Evolutionary conservation across 2,888 invertebrate genomes (phyloP), one percentile per base, ranked within the genome.

Genomic region (Apotomis turbidana): DNA sequence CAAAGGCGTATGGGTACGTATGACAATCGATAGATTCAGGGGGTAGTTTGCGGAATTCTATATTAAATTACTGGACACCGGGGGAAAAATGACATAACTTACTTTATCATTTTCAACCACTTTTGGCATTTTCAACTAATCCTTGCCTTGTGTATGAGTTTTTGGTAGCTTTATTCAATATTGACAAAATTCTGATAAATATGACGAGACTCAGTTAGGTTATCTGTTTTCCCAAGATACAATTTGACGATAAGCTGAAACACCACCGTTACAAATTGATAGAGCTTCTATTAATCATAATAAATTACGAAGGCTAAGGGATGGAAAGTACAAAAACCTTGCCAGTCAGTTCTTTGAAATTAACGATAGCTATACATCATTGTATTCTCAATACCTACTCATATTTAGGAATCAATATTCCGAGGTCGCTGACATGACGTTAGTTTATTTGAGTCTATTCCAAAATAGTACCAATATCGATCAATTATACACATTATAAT

Each of bases 321-420:
- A 10, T 63, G 8, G 3, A 63, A n/a, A 13, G 9, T 63, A n/a
- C 6, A 38, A 38, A 51, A 4, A 63, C n/a, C 38, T 63, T 63
- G 38, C 4, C 4, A 10, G 51, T 62, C 51, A 10, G 51, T 62
- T 62, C 49, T 36, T 51, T 51, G 3, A 62, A 62, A 62, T 49
- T 58, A 5, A 61, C 41, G 46, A 27, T 46, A 46, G 15, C n/a
- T 27, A 15, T 49, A 49, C 6, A 49, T 10, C 49, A 9, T 10
- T 49, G 9, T 49, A 49, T 49, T 49, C 49, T 9, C 49, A 49
- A 49, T 49, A 36, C n/a, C n/a, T n/a, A n/a, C 57, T 57, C 36
- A 57, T 38, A 57, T 49, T 44, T 3, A 0, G 10, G 10, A 49
- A 57, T 57, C 57, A n/a, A 57, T 57, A 57, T n/a, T 9, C 27